A percentile compares a stretch with the other conserved stretches of the same genome.
Conservation (phyloP, 2,797 vertebrate species). For the Schizothorax lantsangensis region DNA sequence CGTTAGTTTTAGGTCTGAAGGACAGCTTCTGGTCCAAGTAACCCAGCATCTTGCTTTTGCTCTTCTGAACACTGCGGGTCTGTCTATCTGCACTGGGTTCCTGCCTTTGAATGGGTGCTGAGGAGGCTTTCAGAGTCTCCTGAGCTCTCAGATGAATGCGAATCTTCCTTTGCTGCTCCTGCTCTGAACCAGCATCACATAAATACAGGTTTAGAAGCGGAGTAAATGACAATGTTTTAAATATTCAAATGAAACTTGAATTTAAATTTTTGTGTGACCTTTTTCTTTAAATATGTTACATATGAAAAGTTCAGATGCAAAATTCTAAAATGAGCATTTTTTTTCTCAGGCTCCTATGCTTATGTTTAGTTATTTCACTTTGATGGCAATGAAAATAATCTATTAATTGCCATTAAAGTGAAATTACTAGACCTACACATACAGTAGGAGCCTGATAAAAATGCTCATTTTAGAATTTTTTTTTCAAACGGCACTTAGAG, state of each 20-base stretch:
- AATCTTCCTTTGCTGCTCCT: slow-evolving; percentile 80
- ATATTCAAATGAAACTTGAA: not conserved
- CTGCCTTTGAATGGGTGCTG: slow-evolving; percentile 68
- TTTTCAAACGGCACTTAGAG: not conserved
- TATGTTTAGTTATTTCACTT: not conserved
- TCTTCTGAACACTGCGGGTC: slow-evolving; percentile 76
- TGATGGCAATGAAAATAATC: not conserved
- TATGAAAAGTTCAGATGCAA: not conserved
- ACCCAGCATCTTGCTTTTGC: slow-evolving; percentile 78
- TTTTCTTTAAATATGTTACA: not conserved
- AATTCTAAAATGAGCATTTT: not conserved
- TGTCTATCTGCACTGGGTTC: slow-evolving; percentile 58
- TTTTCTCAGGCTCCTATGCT: not conserved
- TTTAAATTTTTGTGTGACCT: not conserved
- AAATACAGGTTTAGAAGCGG: not conserved
- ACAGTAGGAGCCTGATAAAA: not conserved
- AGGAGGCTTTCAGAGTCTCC: slow-evolving; percentile 75
- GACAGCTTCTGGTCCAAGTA: slow-evolving; percentile 86
- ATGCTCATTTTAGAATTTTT: not conserved
- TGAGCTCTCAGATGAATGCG: slow-evolving; percentile 79
- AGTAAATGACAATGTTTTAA: not conserved
- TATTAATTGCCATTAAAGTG: not conserved
- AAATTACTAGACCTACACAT: not conserved
- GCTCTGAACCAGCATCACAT: slow-evolving; percentile 75
- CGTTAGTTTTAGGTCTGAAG: slow-evolving; percentile 87